These are phyloP conservation scores for Cryptus viduatorius DNA, from an alignment of 2,888 invertebrate genomes.

Conservation along the genomic window DNA sequence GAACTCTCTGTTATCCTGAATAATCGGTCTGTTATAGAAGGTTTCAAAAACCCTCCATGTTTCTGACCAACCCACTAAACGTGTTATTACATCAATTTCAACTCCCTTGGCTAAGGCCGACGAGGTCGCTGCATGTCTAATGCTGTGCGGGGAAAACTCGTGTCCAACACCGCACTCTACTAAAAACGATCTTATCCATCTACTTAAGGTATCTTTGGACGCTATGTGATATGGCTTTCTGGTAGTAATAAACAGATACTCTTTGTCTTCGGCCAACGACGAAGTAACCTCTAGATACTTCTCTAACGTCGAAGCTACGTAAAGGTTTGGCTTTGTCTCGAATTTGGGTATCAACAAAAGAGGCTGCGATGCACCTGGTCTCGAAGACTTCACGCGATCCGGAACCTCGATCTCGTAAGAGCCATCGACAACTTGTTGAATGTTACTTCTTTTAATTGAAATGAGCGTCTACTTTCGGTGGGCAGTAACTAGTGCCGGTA, in stretches of 20 bases:
- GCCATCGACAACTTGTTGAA: background rate
- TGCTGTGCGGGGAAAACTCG: slow-evolving; percentile 52
- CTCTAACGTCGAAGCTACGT: slow-evolving; percentile 13
- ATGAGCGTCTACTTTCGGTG: slow-evolving; percentile 33
- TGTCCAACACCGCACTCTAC: slow-evolving; percentile 24
- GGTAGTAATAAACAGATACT: slow-evolving; percentile 39
- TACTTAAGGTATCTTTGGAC: slow-evolving; percentile 36
- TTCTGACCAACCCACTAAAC: slow-evolving; percentile 53
- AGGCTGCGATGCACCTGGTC: slow-evolving; percentile 29
- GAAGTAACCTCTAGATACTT: slow-evolving; percentile 24
- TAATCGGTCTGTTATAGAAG: slow-evolving; percentile 56
- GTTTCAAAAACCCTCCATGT: slow-evolving; percentile 41
- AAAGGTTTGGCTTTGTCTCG: slow-evolving; percentile 5
- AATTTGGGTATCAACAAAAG: background rate
- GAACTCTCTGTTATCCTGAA: no score
- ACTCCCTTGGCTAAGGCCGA: slow-evolving; percentile 43
- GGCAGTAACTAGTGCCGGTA: slow-evolving; percentile 58
- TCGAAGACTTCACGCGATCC: slow-evolving; percentile 20
- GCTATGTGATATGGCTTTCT: slow-evolving; percentile 30
- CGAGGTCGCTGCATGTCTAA: slow-evolving; percentile 57
- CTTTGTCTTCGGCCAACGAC: background rate
- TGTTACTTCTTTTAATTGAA: background rate
- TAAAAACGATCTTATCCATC: slow-evolving; percentile 53
- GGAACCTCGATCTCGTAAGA: background rate
- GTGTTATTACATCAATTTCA: slow-evolving; percentile 59